These are phyloP conservation scores for Teleiodes luculella DNA, from an alignment of 2,888 invertebrate species.

Conservation along the genomic window DNA sequence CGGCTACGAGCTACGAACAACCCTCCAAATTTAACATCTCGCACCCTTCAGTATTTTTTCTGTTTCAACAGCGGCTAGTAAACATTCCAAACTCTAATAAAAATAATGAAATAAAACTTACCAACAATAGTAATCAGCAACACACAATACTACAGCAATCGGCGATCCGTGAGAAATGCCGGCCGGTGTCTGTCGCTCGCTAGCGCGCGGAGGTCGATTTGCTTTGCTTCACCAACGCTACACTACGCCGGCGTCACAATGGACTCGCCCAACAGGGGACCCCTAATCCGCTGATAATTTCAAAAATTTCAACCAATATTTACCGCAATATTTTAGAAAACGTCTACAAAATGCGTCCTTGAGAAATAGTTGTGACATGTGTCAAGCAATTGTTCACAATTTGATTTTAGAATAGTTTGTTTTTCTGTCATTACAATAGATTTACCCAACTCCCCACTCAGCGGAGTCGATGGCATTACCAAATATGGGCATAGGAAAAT, in stretches of 20 bases:
- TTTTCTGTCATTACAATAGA: slow-evolving; percentile 50
- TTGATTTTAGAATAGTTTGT: slow-evolving; percentile 52
- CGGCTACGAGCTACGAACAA: background rate
- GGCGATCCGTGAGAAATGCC: slow-evolving; percentile 67
- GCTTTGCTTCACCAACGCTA: slow-evolving; percentile 52
- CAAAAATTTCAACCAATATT: slow-evolving; percentile 41
- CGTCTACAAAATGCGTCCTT: slow-evolving; percentile 40
- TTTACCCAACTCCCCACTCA: slow-evolving; percentile 73
- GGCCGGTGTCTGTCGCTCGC: slow-evolving; percentile 62
- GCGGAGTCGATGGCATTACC: slow-evolving; percentile 83
- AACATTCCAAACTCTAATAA: background rate
- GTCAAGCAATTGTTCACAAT: slow-evolving; percentile 49
- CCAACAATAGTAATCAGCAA: slow-evolving; percentile 38
- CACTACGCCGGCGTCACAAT: slow-evolving; percentile 55
- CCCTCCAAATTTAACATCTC: background rate
- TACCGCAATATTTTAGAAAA: slow-evolving; percentile 40
- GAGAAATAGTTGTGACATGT: slow-evolving; percentile 39
- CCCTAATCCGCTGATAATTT: slow-evolving; percentile 49
- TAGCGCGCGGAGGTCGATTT: slow-evolving; percentile 60
- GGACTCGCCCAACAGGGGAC: slow-evolving; percentile 63
- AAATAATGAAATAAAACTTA: slow-evolving; percentile 38
- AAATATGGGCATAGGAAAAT: slow-evolving; percentile 90
- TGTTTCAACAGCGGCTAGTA: background rate
- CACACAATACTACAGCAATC: slow-evolving; percentile 47
- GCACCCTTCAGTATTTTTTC: too few relatives aligned